Evolutionary conservation across 2,888 invertebrate genomes (phyloP).

Genomic region (Agrilus mali): DNA sequence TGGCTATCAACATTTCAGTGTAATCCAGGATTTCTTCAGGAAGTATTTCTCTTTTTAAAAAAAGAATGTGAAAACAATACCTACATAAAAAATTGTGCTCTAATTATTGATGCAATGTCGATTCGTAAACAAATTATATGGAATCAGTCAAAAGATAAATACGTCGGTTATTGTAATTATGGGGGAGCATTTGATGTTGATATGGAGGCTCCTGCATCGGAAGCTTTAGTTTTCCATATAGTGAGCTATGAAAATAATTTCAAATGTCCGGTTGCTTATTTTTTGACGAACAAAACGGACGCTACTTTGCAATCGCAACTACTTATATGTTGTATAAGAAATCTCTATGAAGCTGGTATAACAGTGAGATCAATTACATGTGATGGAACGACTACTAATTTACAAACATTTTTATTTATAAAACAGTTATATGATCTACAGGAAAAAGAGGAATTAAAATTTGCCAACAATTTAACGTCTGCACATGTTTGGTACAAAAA

Average conservation of each 20-base stretch:
- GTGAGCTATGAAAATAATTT: constrained; percentile 9
- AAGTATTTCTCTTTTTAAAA: constrained; percentile 12
- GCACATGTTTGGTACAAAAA: constrained; percentile 13
- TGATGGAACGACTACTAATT: constrained; percentile 13
- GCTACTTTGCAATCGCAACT: constrained; percentile 10
- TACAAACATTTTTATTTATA: constrained; percentile 9
- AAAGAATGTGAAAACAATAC: constrained; percentile 6
- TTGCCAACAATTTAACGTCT: constrained; percentile 1
- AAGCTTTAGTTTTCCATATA: constrained; percentile 10
- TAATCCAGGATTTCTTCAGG: constrained; percentile 10
- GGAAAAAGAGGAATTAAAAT: not conserved
- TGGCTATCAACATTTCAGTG: constrained; percentile 14
- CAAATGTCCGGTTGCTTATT: constrained; percentile 15
- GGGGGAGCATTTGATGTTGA: constrained; percentile 10
- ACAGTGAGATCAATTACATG: constrained; percentile 11
- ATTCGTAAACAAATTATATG: constrained; percentile 6
- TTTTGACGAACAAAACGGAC: constrained; percentile 13
- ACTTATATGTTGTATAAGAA: constrained; percentile 8
- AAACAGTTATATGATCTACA: not conserved
- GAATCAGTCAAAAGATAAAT: constrained; percentile 3
- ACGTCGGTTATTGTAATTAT: constrained; percentile 10
- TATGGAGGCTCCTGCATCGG: constrained; percentile 11
- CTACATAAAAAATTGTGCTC: constrained; percentile 12
- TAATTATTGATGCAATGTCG: constrained; percentile 6
- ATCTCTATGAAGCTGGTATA: constrained; percentile 11